Conservation (phyloP, 2,797 vertebrate species). For the Scolopax rusticola region DNA sequence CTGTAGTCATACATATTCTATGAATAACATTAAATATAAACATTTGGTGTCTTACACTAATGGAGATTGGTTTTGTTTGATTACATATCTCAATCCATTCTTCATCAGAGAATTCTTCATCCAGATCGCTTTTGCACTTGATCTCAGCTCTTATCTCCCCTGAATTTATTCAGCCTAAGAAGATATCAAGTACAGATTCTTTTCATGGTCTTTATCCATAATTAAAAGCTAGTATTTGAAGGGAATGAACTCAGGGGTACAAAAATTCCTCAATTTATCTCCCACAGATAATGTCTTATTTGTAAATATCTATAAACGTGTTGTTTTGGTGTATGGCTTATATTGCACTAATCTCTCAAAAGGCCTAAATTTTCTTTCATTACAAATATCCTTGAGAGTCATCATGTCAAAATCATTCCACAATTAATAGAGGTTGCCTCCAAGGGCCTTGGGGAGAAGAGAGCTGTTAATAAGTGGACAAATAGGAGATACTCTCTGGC, state of each 20-base stretch:
- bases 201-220: constrained; percentile 61
- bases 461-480: constrained; percentile 68
- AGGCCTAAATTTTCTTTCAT: constrained; percentile 59
- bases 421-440: constrained; percentile 70
- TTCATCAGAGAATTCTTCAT: constrained; percentile 68
- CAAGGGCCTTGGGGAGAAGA: constrained; percentile 50
- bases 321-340: constrained; percentile 35
- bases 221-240: constrained; percentile 57
- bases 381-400: constrained; percentile 68
- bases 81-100: constrained; percentile 63
- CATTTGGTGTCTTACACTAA: constrained; percentile 63
- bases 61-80: constrained; percentile 66
- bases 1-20: constrained; percentile 61
- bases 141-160: constrained; percentile 57
- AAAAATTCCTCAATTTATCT: constrained; percentile 54
- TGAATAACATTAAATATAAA: constrained; percentile 65
- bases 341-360: constrained; percentile 42
- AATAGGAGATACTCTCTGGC: constrained; percentile 34
- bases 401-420: constrained; percentile 63
- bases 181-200: constrained; percentile 43
- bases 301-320: constrained; percentile 59
- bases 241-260: constrained; percentile 57
- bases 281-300: constrained; percentile 68
- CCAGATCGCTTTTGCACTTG: constrained; percentile 48
- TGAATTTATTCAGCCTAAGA: constrained; percentile 59